Evolutionary conservation across 1,140 invertebrate species (phyloP), one percentile per base, ranked within the genome.

Genomic region (Yoshiicerus persimilis): DNA sequence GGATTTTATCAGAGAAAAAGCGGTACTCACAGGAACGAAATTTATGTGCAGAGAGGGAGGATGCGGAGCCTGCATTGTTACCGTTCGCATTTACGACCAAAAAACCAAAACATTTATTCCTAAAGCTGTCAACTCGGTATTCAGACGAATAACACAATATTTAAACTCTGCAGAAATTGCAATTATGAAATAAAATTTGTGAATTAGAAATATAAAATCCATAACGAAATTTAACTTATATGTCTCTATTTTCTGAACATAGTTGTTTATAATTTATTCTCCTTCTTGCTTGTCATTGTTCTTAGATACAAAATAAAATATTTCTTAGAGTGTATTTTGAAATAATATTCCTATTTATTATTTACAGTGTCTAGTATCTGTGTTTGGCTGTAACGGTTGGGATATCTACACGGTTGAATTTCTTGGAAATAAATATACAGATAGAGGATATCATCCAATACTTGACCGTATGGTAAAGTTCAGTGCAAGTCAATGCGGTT

Each of bases 361-460:
- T 6, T 8, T 62, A 6, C 16, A 62, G 56, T 62, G 56, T 90
- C 88, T 94, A 13, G 91, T 92, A 25, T 94, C 94, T 13, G 36
- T 94, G 8, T 92, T 92, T 75, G 89, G 91, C 64, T 93, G 93
- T 91, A 92, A 94, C 91, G 92, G 93, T 10, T 92, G 92, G 91
- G 91, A 93, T 41, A 92, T 94, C 6, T 92, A 92, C 11, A 94
- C 94, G 2, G 90, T 94, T 25, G 94, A 94, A 90, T 93, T 93
- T 10, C 86, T 94, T 5, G 93, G 93, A 2, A 92, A 91, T 89
- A 91, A 90, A 23, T 86, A 90, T 36, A 87, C 91, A 30, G 93
- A 93, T 4, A n/a, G n/a, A n/a, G n/a, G n/a, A n/a, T 93, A 92
- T 83, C 91, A 93, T 88, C 88, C 89, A 20, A 90, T 93, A 16